These are phyloP conservation scores for Papilio protenor DNA, from an alignment of 2,888 invertebrate genomes.

Conservation along the genomic window DNA sequence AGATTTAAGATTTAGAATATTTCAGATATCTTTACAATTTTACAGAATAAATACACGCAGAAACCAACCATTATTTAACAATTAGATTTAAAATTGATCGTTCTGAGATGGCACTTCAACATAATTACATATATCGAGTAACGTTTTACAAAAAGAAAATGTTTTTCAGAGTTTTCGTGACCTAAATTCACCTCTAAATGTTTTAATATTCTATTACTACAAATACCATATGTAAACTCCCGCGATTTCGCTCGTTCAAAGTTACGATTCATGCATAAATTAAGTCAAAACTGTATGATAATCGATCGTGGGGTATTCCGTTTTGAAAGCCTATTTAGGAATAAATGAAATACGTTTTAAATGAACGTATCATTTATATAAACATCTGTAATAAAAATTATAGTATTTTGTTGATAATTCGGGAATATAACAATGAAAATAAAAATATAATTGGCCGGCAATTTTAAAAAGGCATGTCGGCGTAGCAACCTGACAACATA, in stretches of 20 bases:
- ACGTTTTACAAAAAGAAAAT: background rate
- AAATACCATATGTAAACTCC: background rate
- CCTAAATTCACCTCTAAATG: background rate
- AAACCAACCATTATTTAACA: background rate
- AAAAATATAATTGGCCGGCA: background rate
- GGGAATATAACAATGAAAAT: too few relatives aligned
- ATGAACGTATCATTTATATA: too few relatives aligned
- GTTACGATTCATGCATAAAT: background rate
- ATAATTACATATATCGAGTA: conserved; percentile 2
- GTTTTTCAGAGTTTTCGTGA: background rate
- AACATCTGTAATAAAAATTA: background rate
- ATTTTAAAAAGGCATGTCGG: background rate
- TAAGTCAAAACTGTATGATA: background rate
- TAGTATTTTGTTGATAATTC: background rate
- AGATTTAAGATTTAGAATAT: too few relatives aligned
- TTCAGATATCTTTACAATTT: too few relatives aligned
- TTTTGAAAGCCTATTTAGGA: background rate
- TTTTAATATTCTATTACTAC: background rate
- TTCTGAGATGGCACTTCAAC: background rate
- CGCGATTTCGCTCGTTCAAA: background rate
- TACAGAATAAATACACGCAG: too few relatives aligned
- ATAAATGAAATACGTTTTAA: too few relatives aligned
- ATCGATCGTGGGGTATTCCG: background rate
- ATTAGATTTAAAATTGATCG: background rate
- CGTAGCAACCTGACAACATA: background rate